Evolutionary conservation across 1,140 invertebrate species (phyloP), one percentile per base, ranked within the genome.

Genomic region (Drosophila prosaltans): DNA sequence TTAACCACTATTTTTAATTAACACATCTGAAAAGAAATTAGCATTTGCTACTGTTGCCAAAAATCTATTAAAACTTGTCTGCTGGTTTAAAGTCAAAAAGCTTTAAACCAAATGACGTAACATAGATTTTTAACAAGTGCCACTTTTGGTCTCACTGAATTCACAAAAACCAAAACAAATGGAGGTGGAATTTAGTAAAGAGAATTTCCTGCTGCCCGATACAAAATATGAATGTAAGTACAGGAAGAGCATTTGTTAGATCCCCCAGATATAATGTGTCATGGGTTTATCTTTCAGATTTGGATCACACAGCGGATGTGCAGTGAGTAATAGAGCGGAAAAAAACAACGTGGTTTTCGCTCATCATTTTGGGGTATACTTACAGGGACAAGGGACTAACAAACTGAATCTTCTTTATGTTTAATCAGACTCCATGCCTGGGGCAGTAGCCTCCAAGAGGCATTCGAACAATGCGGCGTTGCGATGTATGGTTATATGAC

Each of bases 401-500:
- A 40, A 41, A 40, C n/a, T 62, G 30, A n/a, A 10, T n/a, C 28
- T 39, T 16, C 21, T 55, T 2, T 41, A 16, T 21, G 10, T 24
- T 65, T 40, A 72, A 93, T 60, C 91, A 97, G 97, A 91, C 93
- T 98, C 58, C 97, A 98, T 91, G 94, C 96, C 67, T 99, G 98
- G 98, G 98, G 98, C n/a, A 94, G 95, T 55, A 95, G 93, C 64
- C 90, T 99, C 28, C 93, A 95, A 88, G 98, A 99, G 93, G 96
- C 98, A 0, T 99, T 99, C 93, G 98, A 99, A 92, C 98, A 99
- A 93, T 97, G 97, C 90, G 98, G 96, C 3, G 95, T 98, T 81
- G 96, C 97, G 0, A 99, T 99, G 98, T 99, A 98, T 93, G 97
- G 95, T 4, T 99, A 99, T 91, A 99, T 99, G 97, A 99, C 98